A percentile compares a stretch with the other conserved stretches of the same genome.
These are phyloP conservation scores for Ciconia boyciana DNA, from an alignment of 2,113 vertebrate genomes.

Conservation along the genomic window DNA sequence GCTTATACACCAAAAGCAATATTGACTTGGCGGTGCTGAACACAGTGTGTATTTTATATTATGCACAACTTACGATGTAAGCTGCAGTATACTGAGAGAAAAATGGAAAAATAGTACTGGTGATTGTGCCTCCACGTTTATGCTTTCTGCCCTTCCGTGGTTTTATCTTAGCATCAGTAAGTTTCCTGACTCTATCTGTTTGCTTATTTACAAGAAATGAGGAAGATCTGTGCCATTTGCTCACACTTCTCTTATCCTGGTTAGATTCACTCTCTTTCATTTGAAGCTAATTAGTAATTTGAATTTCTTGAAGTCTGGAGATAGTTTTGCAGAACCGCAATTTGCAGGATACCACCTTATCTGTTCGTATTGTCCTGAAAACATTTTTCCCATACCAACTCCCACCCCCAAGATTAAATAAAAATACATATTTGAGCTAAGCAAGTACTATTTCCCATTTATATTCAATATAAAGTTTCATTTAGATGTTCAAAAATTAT, in stretches of 20 bases:
- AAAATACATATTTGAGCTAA: background rate
- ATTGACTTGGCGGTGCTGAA: background rate
- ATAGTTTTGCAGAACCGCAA: background rate
- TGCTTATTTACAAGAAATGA: background rate
- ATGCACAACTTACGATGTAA: too few relatives aligned
- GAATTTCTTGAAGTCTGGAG: background rate
- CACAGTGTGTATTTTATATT: background rate
- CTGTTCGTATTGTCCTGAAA: rapidly evolving
- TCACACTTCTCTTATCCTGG: background rate
- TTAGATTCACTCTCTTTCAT: background rate
- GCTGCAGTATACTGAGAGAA: background rate
- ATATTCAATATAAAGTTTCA: background rate
- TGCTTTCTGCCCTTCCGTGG: background rate
- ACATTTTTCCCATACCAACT: background rate
- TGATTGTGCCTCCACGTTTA: background rate
- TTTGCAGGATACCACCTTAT: background rate
- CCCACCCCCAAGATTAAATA: background rate
- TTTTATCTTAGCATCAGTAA: background rate
- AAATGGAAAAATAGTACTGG: background rate
- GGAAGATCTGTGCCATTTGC: background rate
- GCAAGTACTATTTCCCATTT: background rate
- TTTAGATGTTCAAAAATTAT: background rate
- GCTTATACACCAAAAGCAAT: background rate
- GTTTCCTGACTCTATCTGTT: background rate
- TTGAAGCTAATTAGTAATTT: background rate